phyloP scores from a whole-genome alignment of 2,888 invertebrate genomes.

The Tineola bisselliella region DNA sequence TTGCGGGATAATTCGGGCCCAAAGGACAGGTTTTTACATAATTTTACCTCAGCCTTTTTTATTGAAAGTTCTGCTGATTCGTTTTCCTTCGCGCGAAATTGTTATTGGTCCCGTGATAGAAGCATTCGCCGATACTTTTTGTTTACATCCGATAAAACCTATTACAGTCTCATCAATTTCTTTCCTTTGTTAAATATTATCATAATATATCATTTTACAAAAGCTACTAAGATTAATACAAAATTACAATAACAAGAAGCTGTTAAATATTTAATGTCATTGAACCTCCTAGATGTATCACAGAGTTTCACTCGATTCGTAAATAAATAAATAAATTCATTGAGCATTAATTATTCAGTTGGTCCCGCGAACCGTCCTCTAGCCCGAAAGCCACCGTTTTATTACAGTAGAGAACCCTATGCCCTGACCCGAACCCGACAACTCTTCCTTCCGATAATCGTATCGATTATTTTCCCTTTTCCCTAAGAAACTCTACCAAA shows the following conservation, averaged over 20 bases:
- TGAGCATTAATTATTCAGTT: conserved; percentile 22
- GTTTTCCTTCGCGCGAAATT: conserved; percentile 32
- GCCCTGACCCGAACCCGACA: conserved; percentile 30
- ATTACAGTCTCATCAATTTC: background rate
- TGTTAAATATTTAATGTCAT: background rate
- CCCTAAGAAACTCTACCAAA: conserved; percentile 12
- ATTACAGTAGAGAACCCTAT: conserved; percentile 35
- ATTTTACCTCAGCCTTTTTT: conserved; percentile 54
- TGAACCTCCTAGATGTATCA: conserved; percentile 12
- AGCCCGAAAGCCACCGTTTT: conserved; percentile 25
- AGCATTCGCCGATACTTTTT: background rate
- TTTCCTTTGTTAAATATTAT: no score
- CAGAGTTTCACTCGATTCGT: conserved; percentile 18
- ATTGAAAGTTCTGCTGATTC: conserved; percentile 35
- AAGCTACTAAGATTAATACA: background rate
- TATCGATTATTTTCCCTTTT: conserved; percentile 42
- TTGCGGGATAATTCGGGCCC: conserved; percentile 61
- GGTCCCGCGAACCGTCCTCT: conserved; percentile 15
- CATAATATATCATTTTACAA: no score
- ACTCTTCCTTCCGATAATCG: conserved; percentile 42
- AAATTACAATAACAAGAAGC: background rate
- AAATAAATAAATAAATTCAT: conserved; percentile 23
- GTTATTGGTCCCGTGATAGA: conserved; percentile 38
- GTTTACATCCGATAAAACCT: background rate
- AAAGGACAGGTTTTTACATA: conserved; percentile 65